Conservation (phyloP, 2,888 invertebrate species). For the Ophonus ardosiacus region DNA sequence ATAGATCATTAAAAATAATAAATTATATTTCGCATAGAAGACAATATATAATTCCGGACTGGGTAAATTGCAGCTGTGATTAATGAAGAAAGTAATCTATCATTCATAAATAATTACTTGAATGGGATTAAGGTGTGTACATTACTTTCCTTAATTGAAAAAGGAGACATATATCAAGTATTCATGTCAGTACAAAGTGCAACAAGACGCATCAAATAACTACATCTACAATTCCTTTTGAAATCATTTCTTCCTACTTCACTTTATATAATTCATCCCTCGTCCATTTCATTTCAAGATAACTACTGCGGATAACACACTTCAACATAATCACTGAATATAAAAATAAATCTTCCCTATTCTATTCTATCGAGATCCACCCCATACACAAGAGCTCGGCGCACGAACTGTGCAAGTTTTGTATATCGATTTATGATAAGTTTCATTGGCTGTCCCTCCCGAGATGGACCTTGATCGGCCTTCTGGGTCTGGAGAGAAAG, state of each 20-base stretch:
- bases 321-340: conserved; percentile 29
- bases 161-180: conserved; percentile 4
- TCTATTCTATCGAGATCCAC: neutral
- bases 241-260: neutral
- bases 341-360: conserved; percentile 46
- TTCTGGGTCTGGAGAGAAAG: neutral
- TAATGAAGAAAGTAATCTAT: conserved; percentile 12
- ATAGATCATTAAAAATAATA: neutral
- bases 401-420: conserved; percentile 2
- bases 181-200: conserved; percentile 1
- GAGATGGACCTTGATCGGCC: neutral
- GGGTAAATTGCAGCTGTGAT: conserved; percentile 7
- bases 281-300: conserved; percentile 26
- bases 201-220: conserved; percentile 11
- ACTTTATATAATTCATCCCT: conserved; percentile 23
- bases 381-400: conserved; percentile 15
- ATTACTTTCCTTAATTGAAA: conserved; percentile 18
- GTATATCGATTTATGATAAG: conserved; percentile 43
- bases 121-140: neutral
- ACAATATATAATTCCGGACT: conserved; percentile 17
- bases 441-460: conserved; percentile 38
- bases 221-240: conserved; percentile 30
- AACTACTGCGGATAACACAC: conserved; percentile 37
- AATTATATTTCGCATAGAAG: neutral
- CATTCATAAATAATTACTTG: neutral